Conservation (phyloP, 2,888 invertebrate species). For the Flabesymbios commensalis region DNA sequence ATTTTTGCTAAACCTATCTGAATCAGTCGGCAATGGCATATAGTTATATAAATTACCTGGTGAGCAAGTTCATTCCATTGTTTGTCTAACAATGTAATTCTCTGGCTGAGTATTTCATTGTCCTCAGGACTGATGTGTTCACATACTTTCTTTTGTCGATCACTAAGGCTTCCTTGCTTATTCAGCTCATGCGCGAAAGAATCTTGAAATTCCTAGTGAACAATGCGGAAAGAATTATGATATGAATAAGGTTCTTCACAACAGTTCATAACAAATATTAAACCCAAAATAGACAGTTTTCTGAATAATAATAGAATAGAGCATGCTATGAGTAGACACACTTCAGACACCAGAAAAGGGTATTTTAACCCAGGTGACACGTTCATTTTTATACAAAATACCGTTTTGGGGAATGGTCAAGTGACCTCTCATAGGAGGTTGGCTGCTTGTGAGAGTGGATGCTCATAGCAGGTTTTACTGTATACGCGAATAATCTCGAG, state of each 20-base stretch:
- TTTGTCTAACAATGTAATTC: constrained; percentile 53
- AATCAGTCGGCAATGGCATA: too few species aligned
- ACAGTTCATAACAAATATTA: neutral
- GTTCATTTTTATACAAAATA: too few species aligned
- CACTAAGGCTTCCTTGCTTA: constrained; percentile 43
- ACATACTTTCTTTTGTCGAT: constrained; percentile 42
- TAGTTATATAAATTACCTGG: too few species aligned
- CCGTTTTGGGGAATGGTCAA: too few species aligned
- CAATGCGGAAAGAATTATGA: neutral
- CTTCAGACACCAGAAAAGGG: too few species aligned
- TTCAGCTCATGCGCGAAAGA: constrained; percentile 45
- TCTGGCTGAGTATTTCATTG: constrained; percentile 51
- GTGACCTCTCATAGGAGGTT: too few species aligned
- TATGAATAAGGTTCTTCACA: neutral
- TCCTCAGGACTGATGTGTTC: constrained; percentile 50
- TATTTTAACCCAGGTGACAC: too few species aligned
- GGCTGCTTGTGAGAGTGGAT: too few species aligned
- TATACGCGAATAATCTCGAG: too few species aligned
- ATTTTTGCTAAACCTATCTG: too few species aligned
- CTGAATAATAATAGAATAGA: neutral
- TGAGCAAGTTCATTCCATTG: constrained; percentile 56
- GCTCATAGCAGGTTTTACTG: too few species aligned
- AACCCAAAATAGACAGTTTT: neutral
- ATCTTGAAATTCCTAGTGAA: constrained; percentile 48
- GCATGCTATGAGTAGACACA: neutral